Evolutionary conservation across 2,888 invertebrate genomes (phyloP).

Genomic region (Drosophila atripex): DNA sequence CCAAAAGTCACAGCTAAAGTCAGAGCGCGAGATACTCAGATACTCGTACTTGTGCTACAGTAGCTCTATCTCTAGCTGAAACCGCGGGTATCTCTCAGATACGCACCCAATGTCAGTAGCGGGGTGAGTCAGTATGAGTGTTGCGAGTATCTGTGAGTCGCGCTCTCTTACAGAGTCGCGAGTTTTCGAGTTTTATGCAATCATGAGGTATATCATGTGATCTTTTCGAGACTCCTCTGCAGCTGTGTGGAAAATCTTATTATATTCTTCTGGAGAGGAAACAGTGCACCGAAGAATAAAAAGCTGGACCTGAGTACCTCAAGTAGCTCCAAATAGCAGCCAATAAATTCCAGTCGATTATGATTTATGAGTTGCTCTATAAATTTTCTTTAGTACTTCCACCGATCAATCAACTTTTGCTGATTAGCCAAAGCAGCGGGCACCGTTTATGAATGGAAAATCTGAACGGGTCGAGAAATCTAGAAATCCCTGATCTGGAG

Average conservation of each 20-base stretch:
- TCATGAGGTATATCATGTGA: constrained; percentile 64
- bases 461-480: constrained; percentile 29
- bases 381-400: constrained; percentile 40
- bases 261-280: constrained; percentile 20
- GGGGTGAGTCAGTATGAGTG: constrained; percentile 31
- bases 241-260: constrained; percentile 21
- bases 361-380: constrained; percentile 65
- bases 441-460: constrained; percentile 42
- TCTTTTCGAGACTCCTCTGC: constrained; percentile 17
- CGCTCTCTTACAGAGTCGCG: constrained; percentile 56
- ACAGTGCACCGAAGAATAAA: not conserved
- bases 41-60: constrained; percentile 29
- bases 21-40: constrained; percentile 35
- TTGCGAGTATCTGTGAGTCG: constrained; percentile 34
- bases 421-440: constrained; percentile 55
- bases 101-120: constrained; percentile 49
- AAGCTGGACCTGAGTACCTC: constrained; percentile 26
- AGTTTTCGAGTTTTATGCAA: constrained; percentile 74
- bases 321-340: constrained; percentile 17
- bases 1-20: constrained; percentile 34
- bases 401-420: constrained; percentile 62
- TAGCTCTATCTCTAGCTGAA: constrained; percentile 44
- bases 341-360: constrained; percentile 59
- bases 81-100: constrained; percentile 56
- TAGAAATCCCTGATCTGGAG: constrained; percentile 32